Conservation (phyloP, 2,797 vertebrate species). For the Eurystomus glaucurus region DNA sequence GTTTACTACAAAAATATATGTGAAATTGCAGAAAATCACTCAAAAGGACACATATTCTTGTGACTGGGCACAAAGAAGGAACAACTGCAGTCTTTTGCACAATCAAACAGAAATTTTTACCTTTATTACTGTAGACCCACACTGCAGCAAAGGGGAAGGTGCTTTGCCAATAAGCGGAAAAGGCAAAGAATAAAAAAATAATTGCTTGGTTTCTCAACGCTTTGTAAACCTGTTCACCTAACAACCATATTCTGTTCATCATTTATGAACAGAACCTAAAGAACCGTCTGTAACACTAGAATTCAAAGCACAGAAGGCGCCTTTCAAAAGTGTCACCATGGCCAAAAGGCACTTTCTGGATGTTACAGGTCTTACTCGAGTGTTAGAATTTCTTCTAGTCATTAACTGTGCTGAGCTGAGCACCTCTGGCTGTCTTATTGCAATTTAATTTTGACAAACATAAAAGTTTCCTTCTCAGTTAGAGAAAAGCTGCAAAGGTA, state of each 20-base stretch:
- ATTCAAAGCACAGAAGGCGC: not conserved
- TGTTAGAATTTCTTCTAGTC: not conserved
- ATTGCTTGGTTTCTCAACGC: rapidly evolving
- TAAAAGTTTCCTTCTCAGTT: not conserved
- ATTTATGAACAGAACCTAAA: not conserved
- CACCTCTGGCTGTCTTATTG: not conserved
- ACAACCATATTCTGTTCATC: not conserved
- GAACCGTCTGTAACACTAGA: not conserved
- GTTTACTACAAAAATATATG: not conserved
- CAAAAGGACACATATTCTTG: not conserved
- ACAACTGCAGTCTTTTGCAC: not conserved
- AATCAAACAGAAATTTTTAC: not conserved
- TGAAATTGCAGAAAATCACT: not conserved
- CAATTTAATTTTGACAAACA: not conserved
- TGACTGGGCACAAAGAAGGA: not conserved
- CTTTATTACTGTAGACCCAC: not conserved
- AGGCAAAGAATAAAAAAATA: not conserved
- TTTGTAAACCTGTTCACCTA: not conserved
- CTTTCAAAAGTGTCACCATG: not conserved
- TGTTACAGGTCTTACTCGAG: not conserved
- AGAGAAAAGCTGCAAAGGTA: not conserved
- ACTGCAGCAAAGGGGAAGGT: not conserved
- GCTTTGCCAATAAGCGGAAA: not conserved
- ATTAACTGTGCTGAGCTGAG: not conserved
- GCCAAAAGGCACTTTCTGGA: not conserved